Evolutionary conservation across 2,888 invertebrate genomes (phyloP).

Genomic region (Synergus itoensis): DNA sequence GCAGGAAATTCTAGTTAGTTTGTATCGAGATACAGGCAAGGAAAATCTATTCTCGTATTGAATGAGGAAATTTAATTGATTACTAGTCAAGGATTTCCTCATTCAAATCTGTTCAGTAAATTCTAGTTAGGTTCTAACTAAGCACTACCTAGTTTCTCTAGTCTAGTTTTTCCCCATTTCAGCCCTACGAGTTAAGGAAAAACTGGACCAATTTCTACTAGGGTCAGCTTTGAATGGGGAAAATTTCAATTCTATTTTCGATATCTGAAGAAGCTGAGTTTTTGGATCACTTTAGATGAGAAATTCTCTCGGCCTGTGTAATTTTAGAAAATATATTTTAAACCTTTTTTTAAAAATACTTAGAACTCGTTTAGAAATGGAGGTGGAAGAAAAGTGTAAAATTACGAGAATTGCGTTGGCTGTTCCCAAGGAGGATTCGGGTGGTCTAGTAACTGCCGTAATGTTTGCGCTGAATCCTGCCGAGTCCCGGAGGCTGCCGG

Average conservation of each 20-base stretch:
- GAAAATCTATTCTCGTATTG: no score
- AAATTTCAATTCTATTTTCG: neutral
- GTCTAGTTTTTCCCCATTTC: no score
- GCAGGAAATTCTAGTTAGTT: no score
- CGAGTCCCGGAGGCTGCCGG: conserved; percentile 63
- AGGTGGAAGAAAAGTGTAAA: conserved; percentile 41
- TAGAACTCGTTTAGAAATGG: neutral
- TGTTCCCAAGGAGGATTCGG: conserved; percentile 60
- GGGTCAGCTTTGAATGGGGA: neutral
- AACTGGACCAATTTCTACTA: no score
- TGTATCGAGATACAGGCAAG: no score
- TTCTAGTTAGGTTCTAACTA: no score
- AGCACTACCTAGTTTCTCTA: no score
- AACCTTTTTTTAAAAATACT: neutral
- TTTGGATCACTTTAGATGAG: neutral
- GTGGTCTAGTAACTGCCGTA: conserved; percentile 70
- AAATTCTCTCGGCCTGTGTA: neutral
- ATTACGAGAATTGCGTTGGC: conserved; percentile 42
- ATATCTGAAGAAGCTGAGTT: no score
- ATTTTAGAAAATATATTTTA: neutral
- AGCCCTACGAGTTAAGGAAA: no score
- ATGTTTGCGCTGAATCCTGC: conserved; percentile 71
- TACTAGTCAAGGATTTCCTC: no score
- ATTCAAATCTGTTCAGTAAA: no score
- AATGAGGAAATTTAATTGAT: no score